phyloP scores from a whole-genome alignment of 64 coral and sea anemone genomes.

The Montipora efflorescens region DNA sequence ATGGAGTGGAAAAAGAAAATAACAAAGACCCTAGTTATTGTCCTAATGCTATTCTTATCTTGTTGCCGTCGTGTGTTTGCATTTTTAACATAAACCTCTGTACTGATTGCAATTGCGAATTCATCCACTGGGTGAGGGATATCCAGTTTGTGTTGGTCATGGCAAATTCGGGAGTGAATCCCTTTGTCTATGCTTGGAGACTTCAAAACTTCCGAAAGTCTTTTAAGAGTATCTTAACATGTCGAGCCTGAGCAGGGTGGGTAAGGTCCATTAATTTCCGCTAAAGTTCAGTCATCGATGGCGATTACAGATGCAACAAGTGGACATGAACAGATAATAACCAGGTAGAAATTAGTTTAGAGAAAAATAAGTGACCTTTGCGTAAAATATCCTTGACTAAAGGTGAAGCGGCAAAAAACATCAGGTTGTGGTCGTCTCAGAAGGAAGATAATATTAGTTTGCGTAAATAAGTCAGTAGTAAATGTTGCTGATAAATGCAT shows the following conservation, averaged over 20 bases:
- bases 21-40: slow-evolving; percentile 74
- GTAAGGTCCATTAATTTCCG: slow-evolving; percentile 14
- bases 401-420: too few relatives aligned
- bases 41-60: slow-evolving; percentile 71
- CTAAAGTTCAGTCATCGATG: background rate
- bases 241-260: background rate
- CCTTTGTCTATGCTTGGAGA: slow-evolving; percentile 83
- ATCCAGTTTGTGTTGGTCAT: slow-evolving; percentile 77
- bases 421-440: too few relatives aligned
- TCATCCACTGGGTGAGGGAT: slow-evolving; percentile 81
- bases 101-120: slow-evolving; percentile 56
- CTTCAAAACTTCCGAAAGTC: slow-evolving; percentile 47
- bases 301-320: background rate
- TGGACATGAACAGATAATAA: background rate
- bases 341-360: background rate
- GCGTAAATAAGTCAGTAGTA: too few relatives aligned
- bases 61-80: slow-evolving; percentile 74
- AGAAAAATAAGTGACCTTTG: background rate
- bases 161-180: slow-evolving; percentile 77
- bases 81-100: slow-evolving; percentile 88
- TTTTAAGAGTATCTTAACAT: slow-evolving; percentile 47
- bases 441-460: too few relatives aligned
- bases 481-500: too few relatives aligned
- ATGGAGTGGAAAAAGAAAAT: slow-evolving; percentile 58
- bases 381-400: too few relatives aligned